Evolutionary conservation across 2,113 vertebrate species (phyloP).

Genomic region (Aegotheles bennettii): DNA sequence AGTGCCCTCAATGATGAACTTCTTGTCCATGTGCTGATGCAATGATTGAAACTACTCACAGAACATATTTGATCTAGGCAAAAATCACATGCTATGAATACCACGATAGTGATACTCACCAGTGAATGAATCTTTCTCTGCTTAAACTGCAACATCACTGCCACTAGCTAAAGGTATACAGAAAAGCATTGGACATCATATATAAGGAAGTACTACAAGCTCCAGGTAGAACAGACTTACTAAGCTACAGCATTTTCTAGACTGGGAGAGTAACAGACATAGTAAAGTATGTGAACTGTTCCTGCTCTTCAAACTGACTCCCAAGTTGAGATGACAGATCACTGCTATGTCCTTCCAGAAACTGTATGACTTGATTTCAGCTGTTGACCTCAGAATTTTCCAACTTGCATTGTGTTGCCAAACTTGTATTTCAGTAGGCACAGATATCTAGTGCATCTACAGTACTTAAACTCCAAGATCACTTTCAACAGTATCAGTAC

Average conservation of each 20-base stretch:
- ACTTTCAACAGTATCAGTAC: not conserved
- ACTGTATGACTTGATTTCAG: not conserved
- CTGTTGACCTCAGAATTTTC: not conserved
- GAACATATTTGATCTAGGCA: not conserved
- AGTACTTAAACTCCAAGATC: not conserved
- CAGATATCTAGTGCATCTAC: not conserved
- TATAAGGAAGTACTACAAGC: not conserved
- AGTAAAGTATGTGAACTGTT: not conserved
- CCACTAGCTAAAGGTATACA: not conserved
- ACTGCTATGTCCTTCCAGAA: not conserved
- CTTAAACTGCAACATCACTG: not conserved
- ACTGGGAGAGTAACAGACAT: not conserved
- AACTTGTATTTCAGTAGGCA: not conserved
- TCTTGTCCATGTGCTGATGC: not conserved
- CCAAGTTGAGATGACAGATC: not conserved
- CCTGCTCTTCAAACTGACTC: not conserved
- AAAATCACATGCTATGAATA: not conserved
- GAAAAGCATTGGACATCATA: not conserved
- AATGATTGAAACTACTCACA: fast-evolving
- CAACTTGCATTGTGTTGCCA: not conserved
- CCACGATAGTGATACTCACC: fast-evolving
- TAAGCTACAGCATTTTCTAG: not conserved
- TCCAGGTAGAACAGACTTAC: not conserved
- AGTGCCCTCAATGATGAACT: not conserved
- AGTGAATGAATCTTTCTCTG: not conserved